Conservation (phyloP, 2,113 vertebrate genomes). For the Heterotilapia buettikoferi region DNA sequence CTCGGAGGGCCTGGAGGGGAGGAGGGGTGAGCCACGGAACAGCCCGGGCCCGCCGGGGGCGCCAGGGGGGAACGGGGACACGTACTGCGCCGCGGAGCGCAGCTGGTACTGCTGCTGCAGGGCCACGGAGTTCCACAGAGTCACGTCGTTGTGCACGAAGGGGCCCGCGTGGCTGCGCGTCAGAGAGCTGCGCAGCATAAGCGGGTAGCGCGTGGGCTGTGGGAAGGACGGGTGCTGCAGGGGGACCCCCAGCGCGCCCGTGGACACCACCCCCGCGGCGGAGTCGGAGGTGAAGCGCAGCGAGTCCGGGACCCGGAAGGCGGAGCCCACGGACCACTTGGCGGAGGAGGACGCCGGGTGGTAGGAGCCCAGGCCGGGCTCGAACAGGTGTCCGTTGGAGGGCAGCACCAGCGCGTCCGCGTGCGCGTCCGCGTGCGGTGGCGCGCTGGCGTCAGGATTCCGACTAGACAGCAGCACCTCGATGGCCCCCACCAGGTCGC, state of each 20-base stretch:
- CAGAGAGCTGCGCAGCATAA: conserved; percentile 91
- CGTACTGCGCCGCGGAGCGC: conserved; percentile 84
- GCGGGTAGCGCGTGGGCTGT: conserved; percentile 88
- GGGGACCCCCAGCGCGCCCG: conserved; percentile 80
- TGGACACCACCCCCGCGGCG: conserved; percentile 70
- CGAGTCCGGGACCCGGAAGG: conserved; percentile 91
- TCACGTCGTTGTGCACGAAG: conserved; percentile 89
- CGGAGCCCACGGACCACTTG: conserved; percentile 96
- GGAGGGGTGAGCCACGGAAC: conserved; percentile 84
- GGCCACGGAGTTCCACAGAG: conserved; percentile 96
- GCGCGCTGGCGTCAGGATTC: conserved; percentile 46
- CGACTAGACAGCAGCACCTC: conserved; percentile 93
- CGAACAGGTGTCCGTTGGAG: conserved; percentile 84
- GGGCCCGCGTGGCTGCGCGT: conserved; percentile 83
- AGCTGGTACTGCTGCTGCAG: conserved; percentile 98
- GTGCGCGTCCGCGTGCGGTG: conserved; percentile 22
- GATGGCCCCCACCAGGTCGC: conserved; percentile 93
- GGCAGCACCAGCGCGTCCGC: conserved; percentile 81
- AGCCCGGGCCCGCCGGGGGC: conserved; percentile 61
- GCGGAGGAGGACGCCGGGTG: conserved; percentile 87
- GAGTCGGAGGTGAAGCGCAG: conserved; percentile 86
- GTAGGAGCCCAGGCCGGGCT: conserved; percentile 86
- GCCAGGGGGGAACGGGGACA: conserved; percentile 82
- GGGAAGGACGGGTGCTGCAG: conserved; percentile 91
- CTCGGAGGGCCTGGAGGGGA: conserved; percentile 75